Evolutionary conservation across 2,888 invertebrate genomes (phyloP), one percentile per base, ranked within the genome.

Genomic region (Apoda limacodes): DNA sequence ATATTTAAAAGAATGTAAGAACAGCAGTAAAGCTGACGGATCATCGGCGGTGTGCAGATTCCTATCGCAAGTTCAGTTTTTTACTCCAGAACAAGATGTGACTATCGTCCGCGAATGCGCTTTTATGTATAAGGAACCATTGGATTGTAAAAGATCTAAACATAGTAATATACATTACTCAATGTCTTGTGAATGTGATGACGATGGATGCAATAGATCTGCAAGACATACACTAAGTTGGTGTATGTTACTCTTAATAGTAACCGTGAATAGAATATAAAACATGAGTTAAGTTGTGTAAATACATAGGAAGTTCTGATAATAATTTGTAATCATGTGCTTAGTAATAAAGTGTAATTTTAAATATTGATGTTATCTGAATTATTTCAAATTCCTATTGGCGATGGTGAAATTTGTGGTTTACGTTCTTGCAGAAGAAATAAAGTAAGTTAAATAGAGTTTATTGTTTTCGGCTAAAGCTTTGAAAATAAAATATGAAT

Each of bases 61-160:
- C 1, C 34, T 78, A 27, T 61, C 60, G 2, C 75, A 78, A 43
- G 47, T 68, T 9, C 65, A 71, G 33, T 61, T 63, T 24, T 75
- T 76, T 39, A 61, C 60, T 2, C 34, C 47, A 1, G 46, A 48
- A 1, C 61, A 62, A 39, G 68, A 74, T 9, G 45, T 65, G 2
- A 45, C 48, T 1, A 38, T 75, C 2, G 19, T 75, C 13, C 50
- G 78, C 20, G 75, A 76, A 42, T 78, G 78, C 43, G 75, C 75
- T 2, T 68, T 68, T 30, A 28, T 58, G 1, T 66, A 74, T 43
- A 40, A 43, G 2, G 38, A 48, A 10, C 61, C 63, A 0, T 22
- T 68, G 1, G 40, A 39, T 9, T 76, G 76, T 35, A 38, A 37
- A 5, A 50, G 48, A 22, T 75, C 75, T 0, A 62, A 60, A 32